phyloP scores from a whole-genome alignment of 2,113 vertebrate genomes.

The Cynoglossus semilaevis region DNA sequence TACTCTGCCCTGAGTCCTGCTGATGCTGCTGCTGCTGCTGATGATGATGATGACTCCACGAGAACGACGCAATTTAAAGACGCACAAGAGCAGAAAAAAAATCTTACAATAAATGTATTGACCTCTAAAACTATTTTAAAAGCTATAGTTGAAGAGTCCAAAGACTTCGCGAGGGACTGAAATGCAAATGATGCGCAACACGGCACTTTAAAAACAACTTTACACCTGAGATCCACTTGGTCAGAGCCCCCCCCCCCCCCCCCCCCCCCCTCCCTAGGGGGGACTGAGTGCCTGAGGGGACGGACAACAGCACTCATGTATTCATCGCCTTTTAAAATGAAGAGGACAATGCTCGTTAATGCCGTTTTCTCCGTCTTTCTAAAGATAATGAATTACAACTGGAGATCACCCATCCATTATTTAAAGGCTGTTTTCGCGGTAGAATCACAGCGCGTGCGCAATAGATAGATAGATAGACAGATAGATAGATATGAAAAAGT shows the following conservation, averaged over 20 bases:
- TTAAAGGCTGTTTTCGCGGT: conserved; percentile 37
- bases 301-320: conserved; percentile 72
- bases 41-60: no score
- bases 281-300: conserved; percentile 69
- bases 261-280: conserved; percentile 42
- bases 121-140: no score
- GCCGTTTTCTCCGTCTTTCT: conserved; percentile 60
- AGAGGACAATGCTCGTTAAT: conserved; percentile 80
- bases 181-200: conserved; percentile 6
- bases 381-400: conserved; percentile 66
- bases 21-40: no score
- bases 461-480: background rate
- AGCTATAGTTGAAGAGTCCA: no score
- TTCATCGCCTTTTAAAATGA: conserved; percentile 78
- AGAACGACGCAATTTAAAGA: no score
- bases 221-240: conserved; percentile 80
- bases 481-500: no score
- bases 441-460: conserved; percentile 45
- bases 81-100: no score
- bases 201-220: conserved; percentile 18
- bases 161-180: no score
- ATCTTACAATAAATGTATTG: no score
- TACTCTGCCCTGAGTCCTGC: conserved; percentile 17
- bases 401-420: conserved; percentile 49
- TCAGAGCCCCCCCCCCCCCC: conserved; percentile 63